Evolutionary conservation across 2,113 vertebrate genomes (phyloP).

Genomic region (Trinectes maculatus): DNA sequence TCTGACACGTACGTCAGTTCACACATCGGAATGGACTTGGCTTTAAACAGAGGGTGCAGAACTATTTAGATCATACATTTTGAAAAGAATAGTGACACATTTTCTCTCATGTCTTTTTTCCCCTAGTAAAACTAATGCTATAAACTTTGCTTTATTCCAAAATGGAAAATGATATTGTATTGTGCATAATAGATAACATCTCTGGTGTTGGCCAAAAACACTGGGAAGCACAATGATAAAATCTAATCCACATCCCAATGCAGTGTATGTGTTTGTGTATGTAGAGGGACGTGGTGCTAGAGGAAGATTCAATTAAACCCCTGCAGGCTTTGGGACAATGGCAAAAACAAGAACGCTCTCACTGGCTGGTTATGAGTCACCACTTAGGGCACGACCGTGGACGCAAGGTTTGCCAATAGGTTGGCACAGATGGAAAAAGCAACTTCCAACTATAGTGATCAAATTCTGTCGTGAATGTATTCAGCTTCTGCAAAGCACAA

Average conservation of each 20-base stretch:
- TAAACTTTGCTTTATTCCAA: too few relatives aligned
- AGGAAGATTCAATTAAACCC: slow-evolving; percentile 6
- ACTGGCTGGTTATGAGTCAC: slow-evolving; percentile 42
- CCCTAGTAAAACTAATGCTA: too few relatives aligned
- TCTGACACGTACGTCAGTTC: slow-evolving; percentile 27
- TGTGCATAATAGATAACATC: too few relatives aligned
- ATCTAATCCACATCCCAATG: slow-evolving; percentile 22
- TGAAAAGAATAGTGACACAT: not conserved
- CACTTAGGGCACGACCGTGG: slow-evolving; percentile 1
- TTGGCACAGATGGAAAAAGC: not conserved
- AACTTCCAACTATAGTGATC: too few relatives aligned
- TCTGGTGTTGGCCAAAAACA: not conserved
- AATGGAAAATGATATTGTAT: too few relatives aligned
- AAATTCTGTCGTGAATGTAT: too few relatives aligned
- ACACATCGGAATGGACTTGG: not conserved
- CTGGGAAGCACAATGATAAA: not conserved
- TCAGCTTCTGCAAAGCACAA: not conserved
- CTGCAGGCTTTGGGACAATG: slow-evolving; percentile 1
- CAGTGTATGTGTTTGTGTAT: slow-evolving; percentile 1
- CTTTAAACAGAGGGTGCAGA: not conserved
- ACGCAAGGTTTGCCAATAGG: slow-evolving; percentile 27
- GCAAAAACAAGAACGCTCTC: not conserved
- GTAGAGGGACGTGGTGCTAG: not conserved
- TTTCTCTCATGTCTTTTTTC: too few relatives aligned
- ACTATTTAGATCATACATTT: too few relatives aligned